phyloP scores from a whole-genome alignment of 1,140 invertebrate species.

The Brachionus plicatilis region DNA sequence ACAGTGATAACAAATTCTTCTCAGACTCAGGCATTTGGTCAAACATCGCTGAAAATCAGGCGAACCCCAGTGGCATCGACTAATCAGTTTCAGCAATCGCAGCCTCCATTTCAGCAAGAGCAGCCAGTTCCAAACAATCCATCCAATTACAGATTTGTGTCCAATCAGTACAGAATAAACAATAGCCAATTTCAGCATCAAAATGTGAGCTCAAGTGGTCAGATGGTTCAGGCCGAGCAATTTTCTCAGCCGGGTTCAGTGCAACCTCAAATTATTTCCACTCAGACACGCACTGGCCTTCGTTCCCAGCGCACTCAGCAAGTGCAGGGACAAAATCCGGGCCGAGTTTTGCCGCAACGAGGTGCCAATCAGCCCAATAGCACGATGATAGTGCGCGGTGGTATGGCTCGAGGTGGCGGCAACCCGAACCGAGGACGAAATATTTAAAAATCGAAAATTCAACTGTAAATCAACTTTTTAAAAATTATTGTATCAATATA shows the following conservation, averaged over 20 bases:
- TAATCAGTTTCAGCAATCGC: background rate
- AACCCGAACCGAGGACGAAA: conserved; percentile 2
- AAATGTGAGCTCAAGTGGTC: conserved; percentile 10
- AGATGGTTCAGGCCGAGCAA: background rate
- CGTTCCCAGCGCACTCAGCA: background rate
- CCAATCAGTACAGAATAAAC: background rate
- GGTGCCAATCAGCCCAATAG: background rate
- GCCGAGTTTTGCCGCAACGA: background rate
- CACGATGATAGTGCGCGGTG: background rate
- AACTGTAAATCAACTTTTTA: background rate
- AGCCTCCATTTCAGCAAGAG: background rate
- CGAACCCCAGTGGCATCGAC: background rate
- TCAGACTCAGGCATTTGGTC: background rate
- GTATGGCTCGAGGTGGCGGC: background rate
- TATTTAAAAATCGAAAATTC: conserved; percentile 4
- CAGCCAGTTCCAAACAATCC: background rate
- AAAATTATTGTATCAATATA: background rate
- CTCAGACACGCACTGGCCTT: background rate
- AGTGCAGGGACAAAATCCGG: background rate
- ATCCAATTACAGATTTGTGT: background rate
- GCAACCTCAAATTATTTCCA: background rate
- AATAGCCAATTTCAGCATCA: conserved; percentile 11
- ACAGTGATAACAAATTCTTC: background rate
- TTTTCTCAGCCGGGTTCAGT: background rate
- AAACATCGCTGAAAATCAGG: background rate